Conservation (phyloP, 2,113 vertebrate genomes). For the Leucoraja erinaceus region DNA sequence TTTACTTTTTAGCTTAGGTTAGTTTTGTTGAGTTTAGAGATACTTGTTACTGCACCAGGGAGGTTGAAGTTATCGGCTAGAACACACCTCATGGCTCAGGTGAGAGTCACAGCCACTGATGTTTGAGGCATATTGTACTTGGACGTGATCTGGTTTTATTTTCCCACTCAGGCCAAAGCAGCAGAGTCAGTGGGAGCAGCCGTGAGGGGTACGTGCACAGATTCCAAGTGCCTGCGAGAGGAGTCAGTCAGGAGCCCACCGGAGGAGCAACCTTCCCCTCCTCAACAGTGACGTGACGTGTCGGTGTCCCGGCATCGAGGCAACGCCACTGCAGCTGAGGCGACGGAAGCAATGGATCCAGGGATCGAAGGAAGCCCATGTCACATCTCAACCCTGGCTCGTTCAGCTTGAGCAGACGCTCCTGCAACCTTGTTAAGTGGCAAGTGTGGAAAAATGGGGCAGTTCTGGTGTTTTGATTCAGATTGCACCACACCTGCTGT, state of each 20-base stretch:
- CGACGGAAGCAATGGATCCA: neutral
- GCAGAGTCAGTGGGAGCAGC: neutral
- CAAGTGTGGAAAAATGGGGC: neutral
- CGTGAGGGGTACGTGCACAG: neutral
- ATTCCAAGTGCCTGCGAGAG: neutral
- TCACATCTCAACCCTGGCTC: neutral
- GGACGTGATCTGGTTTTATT: neutral
- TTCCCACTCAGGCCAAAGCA: neutral
- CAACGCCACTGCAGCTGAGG: neutral
- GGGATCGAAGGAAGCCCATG: neutral
- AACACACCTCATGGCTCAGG: neutral
- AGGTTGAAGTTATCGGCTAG: neutral
- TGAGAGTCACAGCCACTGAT: neutral
- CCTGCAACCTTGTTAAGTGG: neutral
- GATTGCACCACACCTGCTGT: neutral
- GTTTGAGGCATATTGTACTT: too few species aligned
- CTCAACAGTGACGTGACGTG: neutral
- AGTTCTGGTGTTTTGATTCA: neutral
- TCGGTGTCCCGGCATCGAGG: too few species aligned
- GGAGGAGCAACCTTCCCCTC: neutral
- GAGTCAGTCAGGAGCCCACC: too few species aligned
- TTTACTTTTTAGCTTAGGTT: too few species aligned
- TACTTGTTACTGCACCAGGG: too few species aligned
- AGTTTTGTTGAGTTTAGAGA: too few species aligned
- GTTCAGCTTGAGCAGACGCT: neutral